Evolutionary conservation across 2,797 vertebrate genomes (phyloP).

Genomic region (Paguma larvata): DNA sequence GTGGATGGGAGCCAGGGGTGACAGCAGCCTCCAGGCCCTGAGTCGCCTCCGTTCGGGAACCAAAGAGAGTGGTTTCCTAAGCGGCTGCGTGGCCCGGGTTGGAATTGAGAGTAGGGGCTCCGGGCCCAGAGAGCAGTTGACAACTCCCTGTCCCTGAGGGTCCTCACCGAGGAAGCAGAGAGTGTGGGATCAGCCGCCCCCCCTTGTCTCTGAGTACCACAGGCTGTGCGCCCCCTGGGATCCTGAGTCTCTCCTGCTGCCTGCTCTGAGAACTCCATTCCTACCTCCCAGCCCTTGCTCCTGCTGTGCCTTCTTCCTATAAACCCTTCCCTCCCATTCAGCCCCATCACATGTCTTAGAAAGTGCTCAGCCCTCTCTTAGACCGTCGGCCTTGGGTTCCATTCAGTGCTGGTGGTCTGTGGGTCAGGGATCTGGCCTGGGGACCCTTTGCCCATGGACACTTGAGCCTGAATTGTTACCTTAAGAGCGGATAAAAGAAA

Average conservation of each 20-base stretch:
- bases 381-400: background rate
- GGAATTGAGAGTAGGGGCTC: background rate
- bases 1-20: background rate
- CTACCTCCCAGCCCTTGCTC: background rate
- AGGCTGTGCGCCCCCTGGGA: background rate
- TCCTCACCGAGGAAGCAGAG: background rate
- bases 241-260: background rate
- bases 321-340: background rate
- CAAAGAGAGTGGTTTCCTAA: background rate
- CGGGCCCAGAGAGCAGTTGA: background rate
- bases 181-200: background rate
- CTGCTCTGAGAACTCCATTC: fast-evolving
- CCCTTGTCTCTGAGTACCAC: background rate
- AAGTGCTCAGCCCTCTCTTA: background rate
- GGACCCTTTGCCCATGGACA: background rate
- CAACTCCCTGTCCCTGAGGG: background rate
- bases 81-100: too few species aligned
- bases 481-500: background rate
- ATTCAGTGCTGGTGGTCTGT: background rate
- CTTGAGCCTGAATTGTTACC: background rate
- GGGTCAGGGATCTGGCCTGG: background rate
- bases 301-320: background rate
- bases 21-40: background rate
- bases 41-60: background rate
- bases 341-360: background rate